Base-by-base conservation (phyloP, 2,888 invertebrate species). In the Smittia sp. region DNA sequence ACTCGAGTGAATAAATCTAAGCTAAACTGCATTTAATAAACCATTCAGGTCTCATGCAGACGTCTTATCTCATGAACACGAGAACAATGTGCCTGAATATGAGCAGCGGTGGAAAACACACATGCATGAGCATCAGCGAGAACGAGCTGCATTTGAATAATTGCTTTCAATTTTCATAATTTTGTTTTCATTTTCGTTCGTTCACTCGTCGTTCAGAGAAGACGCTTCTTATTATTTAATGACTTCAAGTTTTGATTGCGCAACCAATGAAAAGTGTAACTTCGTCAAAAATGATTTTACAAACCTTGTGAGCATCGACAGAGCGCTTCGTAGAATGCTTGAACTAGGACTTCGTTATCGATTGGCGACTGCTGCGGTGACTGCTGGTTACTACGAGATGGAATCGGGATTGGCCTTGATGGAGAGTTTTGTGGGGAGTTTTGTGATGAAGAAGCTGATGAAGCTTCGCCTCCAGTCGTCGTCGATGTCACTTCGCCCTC, bases 311-410 rank as follows among this genome's bases (percentile, higher is more conserved):
- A 72, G 20, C 62, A 72, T 39, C 81, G 79, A 76, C 80, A 80
- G 70, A 81, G 76, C 74, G 80, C 81, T 75, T 82, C 81, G 75
- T 79, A 82, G 70, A 82, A 78, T 74, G 81, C 82, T 78, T 80
- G 78, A 69, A 82, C 78, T 75, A 82, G 77, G 75, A 80, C 80
- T 75, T 81, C 82, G n/a, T 79, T 78, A 74, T 79, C 79, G 75
- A 81, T 77, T 68, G 77, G 76, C 18, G 62, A 54, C 11, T 54
- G 32, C 52, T 70, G 69, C 15, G 72, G 72, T 58, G 24, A 9
- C 22, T 11, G 52, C 15, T 38, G 20, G 25, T 62, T 62, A 22
- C 38, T 58, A 15, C n/a, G 1, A 9, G 27, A 20, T 38, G 70
- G 70, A 13, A 70, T 70, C 22, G 27, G 38, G 6, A 58, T 72